Evolutionary conservation across 23 tunicate genomes (phyloP).

Genomic region (Oikopleura dioica): DNA sequence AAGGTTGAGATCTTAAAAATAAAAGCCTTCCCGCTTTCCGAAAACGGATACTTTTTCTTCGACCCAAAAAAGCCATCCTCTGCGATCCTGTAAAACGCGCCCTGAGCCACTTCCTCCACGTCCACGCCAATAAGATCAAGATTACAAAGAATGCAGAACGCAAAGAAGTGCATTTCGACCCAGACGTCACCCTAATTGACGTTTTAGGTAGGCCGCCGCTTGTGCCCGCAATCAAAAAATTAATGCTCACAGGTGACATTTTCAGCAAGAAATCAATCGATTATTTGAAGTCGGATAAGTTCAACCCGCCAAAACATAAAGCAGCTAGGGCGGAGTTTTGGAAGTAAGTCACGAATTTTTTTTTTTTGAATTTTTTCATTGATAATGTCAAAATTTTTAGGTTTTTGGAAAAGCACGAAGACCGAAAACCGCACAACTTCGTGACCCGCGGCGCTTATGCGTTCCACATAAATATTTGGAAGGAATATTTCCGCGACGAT

Average conservation of each 20-base stretch:
- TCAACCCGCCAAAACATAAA: neutral
- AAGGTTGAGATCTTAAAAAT: too few species aligned
- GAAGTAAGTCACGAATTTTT: too few species aligned
- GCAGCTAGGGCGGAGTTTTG: neutral
- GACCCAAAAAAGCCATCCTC: too few species aligned
- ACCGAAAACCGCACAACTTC: conserved; percentile 2
- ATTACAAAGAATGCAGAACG: neutral
- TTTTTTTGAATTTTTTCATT: too few species aligned
- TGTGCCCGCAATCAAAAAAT: too few species aligned
- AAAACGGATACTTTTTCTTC: too few species aligned
- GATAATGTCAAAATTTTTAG: too few species aligned
- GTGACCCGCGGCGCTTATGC: neutral
- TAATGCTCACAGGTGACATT: too few species aligned
- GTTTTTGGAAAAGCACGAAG: neutral
- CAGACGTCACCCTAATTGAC: neutral
- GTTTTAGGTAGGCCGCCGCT: too few species aligned
- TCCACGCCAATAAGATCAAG: neutral
- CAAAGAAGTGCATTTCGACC: neutral
- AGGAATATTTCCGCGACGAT: neutral
- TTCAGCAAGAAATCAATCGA: too few species aligned
- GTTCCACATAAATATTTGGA: neutral
- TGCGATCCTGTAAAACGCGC: neutral
- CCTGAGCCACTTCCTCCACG: neutral
- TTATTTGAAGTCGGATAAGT: neutral
- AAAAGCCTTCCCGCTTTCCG: too few species aligned